Conservation (phyloP, 2,797 vertebrate genomes). For the Pampus argenteus region DNA sequence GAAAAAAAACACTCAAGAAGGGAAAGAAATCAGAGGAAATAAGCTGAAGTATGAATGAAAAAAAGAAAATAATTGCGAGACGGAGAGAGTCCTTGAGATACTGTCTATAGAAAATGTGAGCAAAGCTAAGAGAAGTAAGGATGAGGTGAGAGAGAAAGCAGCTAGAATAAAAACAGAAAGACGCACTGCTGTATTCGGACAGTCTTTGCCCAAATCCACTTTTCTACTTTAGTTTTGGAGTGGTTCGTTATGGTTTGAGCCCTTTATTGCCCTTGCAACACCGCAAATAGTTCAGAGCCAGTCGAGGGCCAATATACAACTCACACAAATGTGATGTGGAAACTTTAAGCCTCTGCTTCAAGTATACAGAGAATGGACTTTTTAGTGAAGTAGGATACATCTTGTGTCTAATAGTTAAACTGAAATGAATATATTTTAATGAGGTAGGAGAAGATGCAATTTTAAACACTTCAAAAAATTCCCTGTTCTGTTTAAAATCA, state of each 20-base stretch:
- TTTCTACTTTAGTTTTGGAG: no score
- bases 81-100: constrained; percentile 5
- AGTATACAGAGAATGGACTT: neutral
- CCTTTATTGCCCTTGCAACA: neutral
- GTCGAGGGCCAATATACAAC: no score
- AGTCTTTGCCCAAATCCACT: no score
- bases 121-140: neutral
- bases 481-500: no score
- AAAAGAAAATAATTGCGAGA: constrained; percentile 39
- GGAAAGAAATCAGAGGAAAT: constrained; percentile 25
- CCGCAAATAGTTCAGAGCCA: no score
- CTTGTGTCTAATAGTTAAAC: no score
- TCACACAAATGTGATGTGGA: no score
- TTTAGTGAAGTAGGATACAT: no score
- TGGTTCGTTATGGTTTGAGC: neutral
- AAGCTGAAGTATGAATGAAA: constrained; percentile 18
- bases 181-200: no score
- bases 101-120: neutral
- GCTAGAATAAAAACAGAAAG: no score
- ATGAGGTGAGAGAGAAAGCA: neutral
- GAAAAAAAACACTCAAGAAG: constrained; percentile 43
- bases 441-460: neutral
- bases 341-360: neutral
- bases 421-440: no score
- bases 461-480: no score